Evolutionary conservation across 1,140 invertebrate genomes (phyloP).

Genomic region (Acromyrmex heyeri): DNA sequence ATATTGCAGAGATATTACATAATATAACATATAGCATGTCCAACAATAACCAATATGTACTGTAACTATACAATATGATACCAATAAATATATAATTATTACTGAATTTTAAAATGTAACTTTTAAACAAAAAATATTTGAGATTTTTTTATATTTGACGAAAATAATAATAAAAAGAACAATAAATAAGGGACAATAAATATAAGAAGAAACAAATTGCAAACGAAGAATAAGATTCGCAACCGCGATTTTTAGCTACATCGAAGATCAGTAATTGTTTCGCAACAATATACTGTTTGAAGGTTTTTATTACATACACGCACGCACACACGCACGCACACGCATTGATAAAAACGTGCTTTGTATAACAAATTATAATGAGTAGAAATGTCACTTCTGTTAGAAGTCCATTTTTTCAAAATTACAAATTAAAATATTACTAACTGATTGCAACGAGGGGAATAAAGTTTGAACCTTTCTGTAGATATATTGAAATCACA

Average conservation of each 20-base stretch:
- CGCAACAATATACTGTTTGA: neutral
- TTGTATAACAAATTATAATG: neutral
- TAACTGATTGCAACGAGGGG: neutral
- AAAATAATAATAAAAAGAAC: neutral
- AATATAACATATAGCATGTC: neutral
- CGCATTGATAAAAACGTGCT: neutral
- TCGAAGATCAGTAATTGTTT: neutral
- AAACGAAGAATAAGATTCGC: conserved; percentile 1
- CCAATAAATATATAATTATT: neutral
- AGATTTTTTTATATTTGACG: neutral
- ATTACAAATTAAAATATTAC: neutral
- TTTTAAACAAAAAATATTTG: neutral
- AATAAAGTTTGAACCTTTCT: neutral
- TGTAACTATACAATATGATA: neutral
- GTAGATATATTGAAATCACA: too few relatives aligned
- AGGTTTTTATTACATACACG: neutral
- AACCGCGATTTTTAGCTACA: neutral
- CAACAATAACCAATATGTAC: neutral
- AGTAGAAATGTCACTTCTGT: neutral
- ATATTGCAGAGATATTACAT: neutral
- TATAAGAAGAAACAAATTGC: neutral
- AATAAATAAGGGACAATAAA: conserved; percentile 18
- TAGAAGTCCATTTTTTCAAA: neutral
- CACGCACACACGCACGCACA: neutral
- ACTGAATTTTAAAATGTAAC: neutral